Conservation (phyloP, 2,113 vertebrate species). For the Alligator mississippiensis region DNA sequence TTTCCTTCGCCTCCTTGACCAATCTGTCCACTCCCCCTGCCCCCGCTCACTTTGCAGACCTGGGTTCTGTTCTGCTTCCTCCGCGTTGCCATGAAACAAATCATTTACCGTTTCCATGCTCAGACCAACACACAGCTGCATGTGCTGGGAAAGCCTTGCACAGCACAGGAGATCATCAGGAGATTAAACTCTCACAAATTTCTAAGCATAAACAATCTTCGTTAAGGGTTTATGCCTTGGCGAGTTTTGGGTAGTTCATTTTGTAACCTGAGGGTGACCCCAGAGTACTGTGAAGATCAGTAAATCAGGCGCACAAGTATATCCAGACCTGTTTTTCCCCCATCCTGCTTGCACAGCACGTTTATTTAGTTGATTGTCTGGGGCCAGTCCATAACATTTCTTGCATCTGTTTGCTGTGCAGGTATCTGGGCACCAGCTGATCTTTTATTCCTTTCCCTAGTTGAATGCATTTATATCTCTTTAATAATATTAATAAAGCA, state of each 20-base stretch:
- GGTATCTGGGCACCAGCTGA: background rate
- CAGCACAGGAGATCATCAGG: background rate
- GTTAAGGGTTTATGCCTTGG: background rate
- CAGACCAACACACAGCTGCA: background rate
- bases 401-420: background rate
- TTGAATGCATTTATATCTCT: background rate
- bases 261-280: background rate
- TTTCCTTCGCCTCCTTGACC: background rate
- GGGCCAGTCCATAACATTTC: background rate
- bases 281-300: background rate
- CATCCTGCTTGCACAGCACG: background rate
- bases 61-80: background rate
- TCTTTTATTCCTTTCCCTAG: background rate
- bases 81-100: no score
- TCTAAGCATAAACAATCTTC: background rate
- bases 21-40: background rate
- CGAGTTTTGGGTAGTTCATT: background rate
- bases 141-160: background rate
- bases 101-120: background rate
- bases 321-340: background rate
- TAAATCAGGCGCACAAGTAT: background rate
- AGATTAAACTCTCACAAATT: background rate
- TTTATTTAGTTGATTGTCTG: background rate
- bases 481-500: background rate
- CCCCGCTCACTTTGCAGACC: background rate